Base-by-base conservation (phyloP, 2,113 vertebrate species). In the Nothocercus nigrocapillus region DNA sequence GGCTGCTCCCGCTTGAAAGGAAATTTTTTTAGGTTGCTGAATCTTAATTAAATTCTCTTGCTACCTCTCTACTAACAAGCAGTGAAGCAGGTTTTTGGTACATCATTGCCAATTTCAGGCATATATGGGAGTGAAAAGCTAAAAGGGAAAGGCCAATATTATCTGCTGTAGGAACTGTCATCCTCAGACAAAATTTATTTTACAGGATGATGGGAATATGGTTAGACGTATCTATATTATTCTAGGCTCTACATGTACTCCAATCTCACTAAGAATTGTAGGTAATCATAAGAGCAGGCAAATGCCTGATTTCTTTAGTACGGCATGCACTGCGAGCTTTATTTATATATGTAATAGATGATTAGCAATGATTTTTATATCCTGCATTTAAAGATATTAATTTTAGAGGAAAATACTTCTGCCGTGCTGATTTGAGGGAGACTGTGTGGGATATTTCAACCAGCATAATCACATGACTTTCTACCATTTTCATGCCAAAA, bases 381-480 rank as follows among this genome's bases (percentile, higher is more conserved):
- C 64, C 59, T 64, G 6, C 15, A 51, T 85, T 88, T 91, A 88
- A 74, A 16, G 72, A 90, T 78, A 69, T 45, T 88, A 4, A 83
- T 93, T 90, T 91, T 79, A 83, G 79, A 91, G 54, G 51, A 56
- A 89, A 58, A 9, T 20, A 42, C 88, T 91, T 78, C 75, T 90
- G 38, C 42, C 70, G 56, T 42, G 28, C 30, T 91, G 88, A 83
- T 93, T 88, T n/a, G 59, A 74, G 61, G 51, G 40, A 80, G 40
- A 19, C 5, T 77, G 16, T 62, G 24, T 22, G 87, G 36, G 36
- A 25, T 82, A 28, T 85, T 95, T 85, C 70, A 83, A 86, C 49
- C 8, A 80, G 36, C 12, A 30, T 47, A 93, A 94, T 85, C 77
- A 63, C 93, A 95, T 67, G 5, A 89, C 91, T 94, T 89, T 63